Base-by-base conservation (phyloP, 1,140 invertebrate species). In the Anadara kagoshimensis region DNA sequence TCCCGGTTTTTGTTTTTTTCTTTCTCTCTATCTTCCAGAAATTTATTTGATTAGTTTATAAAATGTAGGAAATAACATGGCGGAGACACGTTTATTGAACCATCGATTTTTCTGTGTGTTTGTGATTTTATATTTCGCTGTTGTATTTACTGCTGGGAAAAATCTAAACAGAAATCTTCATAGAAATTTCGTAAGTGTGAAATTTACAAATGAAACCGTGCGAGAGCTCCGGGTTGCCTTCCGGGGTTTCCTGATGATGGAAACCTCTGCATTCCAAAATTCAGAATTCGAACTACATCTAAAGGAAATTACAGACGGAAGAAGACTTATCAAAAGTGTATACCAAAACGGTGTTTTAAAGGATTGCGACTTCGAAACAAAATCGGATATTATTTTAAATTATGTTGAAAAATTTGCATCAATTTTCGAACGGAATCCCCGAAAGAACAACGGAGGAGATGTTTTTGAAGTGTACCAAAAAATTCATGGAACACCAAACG, bases 251-350 rank as follows among this genome's bases (percentile, higher is more conserved):
- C 41, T 75, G 12, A 47, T 75, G n/a, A 18, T 66, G 36, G 73
- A 75, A 44, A 75, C 67, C n/a, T 53, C 64, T 10, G 73, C 73
- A 20, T 75, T 75, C 54, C 47, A 66, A 29, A 62, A 70, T 43
- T 61, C 73, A 3, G 53, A 54, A n/a, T 70, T 70, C 29, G 54
- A 69, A 61, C 45, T 69, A 20, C 62, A 53, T 29, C 61, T 75
- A 36, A 54, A 69, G 36, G 61, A 66, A 54, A 45, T 75, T 5
- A 65, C 67, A 22, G 47, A 70, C 18, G 73, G 73, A 22, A 44
- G 20, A 11, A 45, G 67, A 53, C n/a, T 75, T 43, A 56, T 75
- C 43, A 67, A 75, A 51, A 57, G 51, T 24, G 53, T 75, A 0
- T 66, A 47, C n/a, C 73, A 75, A 62, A 61, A 70, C 36, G 63